A percentile compares a stretch with the other conserved stretches of the same genome.
These are phyloP conservation scores for Antechinus flavipes DNA, from an alignment of 2,113 vertebrate species.

Conservation along the genomic window DNA sequence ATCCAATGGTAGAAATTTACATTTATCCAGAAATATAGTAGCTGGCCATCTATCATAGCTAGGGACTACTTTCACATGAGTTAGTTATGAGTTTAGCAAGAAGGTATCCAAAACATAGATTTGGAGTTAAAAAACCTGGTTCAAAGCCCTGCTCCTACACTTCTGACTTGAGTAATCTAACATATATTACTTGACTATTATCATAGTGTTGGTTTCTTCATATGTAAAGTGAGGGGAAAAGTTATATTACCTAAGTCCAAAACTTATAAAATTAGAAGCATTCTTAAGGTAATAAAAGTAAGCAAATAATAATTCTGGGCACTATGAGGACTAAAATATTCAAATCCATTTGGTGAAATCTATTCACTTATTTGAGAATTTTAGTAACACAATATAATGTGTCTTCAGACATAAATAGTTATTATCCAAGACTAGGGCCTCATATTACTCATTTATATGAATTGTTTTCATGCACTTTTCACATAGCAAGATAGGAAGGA, in stretches of 20 bases:
- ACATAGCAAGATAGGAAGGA: no score
- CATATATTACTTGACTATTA: background rate
- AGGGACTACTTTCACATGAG: background rate
- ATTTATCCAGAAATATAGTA: background rate
- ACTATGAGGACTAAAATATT: background rate
- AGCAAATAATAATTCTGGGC: background rate
- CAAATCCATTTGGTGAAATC: background rate
- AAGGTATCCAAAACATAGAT: background rate
- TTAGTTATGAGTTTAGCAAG: background rate
- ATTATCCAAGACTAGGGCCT: background rate
- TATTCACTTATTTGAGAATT: background rate
- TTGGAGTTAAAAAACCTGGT: background rate
- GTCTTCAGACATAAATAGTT: background rate
- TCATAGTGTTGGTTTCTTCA: background rate
- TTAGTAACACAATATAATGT: background rate
- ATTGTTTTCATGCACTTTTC: no score
- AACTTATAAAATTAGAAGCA: background rate
- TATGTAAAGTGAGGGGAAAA: no score
- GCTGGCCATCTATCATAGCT: background rate
- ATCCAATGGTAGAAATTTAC: background rate
- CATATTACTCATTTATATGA: background rate
- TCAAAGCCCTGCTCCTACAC: background rate
- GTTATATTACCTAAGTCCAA: background rate
- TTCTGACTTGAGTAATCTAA: background rate
- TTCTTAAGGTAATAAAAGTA: background rate